Base-by-base conservation (phyloP, 1,140 invertebrate genomes). In the Pinna nobilis region DNA sequence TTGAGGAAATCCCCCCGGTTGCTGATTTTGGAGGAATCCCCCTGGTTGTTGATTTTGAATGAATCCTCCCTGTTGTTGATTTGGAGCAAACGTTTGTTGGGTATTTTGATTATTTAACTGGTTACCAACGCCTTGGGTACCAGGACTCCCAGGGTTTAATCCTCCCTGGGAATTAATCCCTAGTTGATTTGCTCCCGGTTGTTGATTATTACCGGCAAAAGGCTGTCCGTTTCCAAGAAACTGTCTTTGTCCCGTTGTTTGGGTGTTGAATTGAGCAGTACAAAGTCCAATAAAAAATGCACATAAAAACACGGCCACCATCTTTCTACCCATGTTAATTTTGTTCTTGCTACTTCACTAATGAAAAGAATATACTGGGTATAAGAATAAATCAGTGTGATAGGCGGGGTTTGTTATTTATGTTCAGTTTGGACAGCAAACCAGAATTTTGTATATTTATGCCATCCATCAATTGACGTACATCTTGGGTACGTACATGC, bases 181-280 rank as follows among this genome's bases (percentile, higher is more conserved):
- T 63, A 25, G n/a, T 63, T 39, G 25, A 63, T 37, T 37, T 44
- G n/a, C 39, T 11, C 39, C 39, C 1, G n/a, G 37, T 23, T 25
- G 28, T 15, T 64, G 37, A 18, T 64, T 65, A 47, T 65, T 65
- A 32, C 41, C 61, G 0, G 44, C 20, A 30, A 65, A 65, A 32
- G 39, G 61, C 28, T 65, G 61, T 65, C 41, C 61, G 39, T 65
- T 65, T 3, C 39, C 44, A 37, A 65, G 20, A 47, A 65, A 65
- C 23, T 65, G 39, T 49, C 28, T 44, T 9, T 44, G n/a, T n/a
- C n/a, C n/a, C n/a, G n/a, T n/a, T n/a, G n/a, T 44, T n/a, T 44
- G 39, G n/a, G 9, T 63, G 30, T 39, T 63, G 37, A 63, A 63
- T 37, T 63, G 59, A 0, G 59, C 35, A 41, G 44, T 15, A 44